Conservation (phyloP, 2,888 invertebrate genomes). For the Onchidella celtica region DNA sequence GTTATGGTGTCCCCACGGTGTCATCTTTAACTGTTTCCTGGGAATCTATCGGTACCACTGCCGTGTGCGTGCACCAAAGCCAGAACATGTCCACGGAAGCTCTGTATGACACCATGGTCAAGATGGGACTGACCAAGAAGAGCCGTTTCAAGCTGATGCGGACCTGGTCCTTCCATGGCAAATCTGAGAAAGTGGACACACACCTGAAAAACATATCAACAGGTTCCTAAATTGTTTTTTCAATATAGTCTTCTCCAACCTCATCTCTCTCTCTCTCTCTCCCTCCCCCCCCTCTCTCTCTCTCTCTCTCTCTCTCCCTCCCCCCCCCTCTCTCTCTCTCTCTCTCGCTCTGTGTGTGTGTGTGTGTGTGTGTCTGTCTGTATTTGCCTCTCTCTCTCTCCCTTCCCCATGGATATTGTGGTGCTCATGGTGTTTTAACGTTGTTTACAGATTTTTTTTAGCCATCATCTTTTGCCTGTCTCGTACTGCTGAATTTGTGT, state of each 20-base stretch:
- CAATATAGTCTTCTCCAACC: neutral
- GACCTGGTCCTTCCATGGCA: constrained; percentile 44
- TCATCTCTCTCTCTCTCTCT: neutral
- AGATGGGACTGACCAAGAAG: constrained; percentile 28
- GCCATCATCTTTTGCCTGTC: too few species aligned
- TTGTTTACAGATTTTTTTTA: too few species aligned
- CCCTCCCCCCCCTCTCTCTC: neutral
- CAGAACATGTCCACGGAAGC: constrained; percentile 23
- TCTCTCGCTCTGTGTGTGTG: too few species aligned
- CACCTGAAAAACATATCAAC: constrained; percentile 22
- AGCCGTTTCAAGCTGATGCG: constrained; percentile 40
- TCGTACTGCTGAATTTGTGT: too few species aligned
- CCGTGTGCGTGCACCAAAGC: too few species aligned
- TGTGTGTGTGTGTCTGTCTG: too few species aligned
- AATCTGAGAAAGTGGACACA: constrained; percentile 1
- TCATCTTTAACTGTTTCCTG: too few species aligned
- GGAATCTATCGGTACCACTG: too few species aligned
- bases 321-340: neutral
- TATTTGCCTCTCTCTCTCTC: too few species aligned
- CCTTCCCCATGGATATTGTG: too few species aligned
- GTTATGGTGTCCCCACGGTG: too few species aligned
- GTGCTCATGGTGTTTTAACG: too few species aligned
- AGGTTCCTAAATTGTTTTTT: neutral
- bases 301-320: neutral
- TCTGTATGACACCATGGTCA: constrained; percentile 20